Evolutionary conservation across 1,140 invertebrate genomes (phyloP), one percentile per base, ranked within the genome.

Genomic region (Leucophenga varia): DNA sequence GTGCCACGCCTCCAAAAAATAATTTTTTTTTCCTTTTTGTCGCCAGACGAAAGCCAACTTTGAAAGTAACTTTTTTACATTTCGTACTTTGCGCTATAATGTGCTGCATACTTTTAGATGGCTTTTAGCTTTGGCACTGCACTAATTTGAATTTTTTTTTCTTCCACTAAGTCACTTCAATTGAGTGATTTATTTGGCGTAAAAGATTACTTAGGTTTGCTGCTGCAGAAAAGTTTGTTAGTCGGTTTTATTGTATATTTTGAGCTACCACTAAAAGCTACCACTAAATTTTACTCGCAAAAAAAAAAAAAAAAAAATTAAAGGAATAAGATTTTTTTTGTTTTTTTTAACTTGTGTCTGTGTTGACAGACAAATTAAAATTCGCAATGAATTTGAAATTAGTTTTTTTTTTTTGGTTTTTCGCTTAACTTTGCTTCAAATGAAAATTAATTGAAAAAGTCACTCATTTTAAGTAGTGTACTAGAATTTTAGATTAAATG

Each of bases 121-220:
- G 63, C 64, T 65, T 65, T 59, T 67, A 68, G 63, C 63, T 63
- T 67, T 67, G 67, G 56, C 34, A 57, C 45, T 64, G 54, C 57
- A 61, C 36, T 52, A 52, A 38, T 38, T 38, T 38, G 8, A 25
- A 10, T 35, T 38, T 28, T 17, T 52, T 47, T 34, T 49, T 7
- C 13, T 16, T 35, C 13, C 32, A 12, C 22, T 30, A 30, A 37
- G 30, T 47, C 36, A 40, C 44, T 39, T 52, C 67, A 52, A 71
- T 71, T 64, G 65, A 71, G 67, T 70, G 67, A 70, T 70, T 70
- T 70, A 70, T 67, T 67, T 70, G 67, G 59, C 67, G 67, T 67
- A 70, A 70, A 70, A 70, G 67, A 70, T 70, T 70, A 70, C 63
- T 67, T 68, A 63, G 9, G 9, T 13, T n/a, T 3, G 20, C 12